Percentiles rank a stretch among this genome's conserved stretches.
phyloP scores from a whole-genome alignment of 2,797 vertebrate species.

The Helicolenus hilgendorfi region DNA sequence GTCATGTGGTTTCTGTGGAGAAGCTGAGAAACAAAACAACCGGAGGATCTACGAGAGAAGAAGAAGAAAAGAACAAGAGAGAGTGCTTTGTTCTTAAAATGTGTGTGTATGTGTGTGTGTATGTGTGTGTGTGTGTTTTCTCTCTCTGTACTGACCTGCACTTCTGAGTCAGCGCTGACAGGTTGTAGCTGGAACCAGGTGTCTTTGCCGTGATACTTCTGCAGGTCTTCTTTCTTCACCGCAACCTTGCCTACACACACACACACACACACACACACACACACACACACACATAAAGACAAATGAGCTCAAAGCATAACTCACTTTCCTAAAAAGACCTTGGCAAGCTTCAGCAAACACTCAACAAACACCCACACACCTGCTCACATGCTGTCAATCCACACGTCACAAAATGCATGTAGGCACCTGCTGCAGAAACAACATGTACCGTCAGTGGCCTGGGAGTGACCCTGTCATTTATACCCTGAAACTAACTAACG shows the following conservation, averaged over 20 bases:
- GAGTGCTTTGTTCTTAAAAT: slow-evolving; percentile 2
- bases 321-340: neutral
- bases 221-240: slow-evolving; percentile 97
- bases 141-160: slow-evolving; percentile 93
- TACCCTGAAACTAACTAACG: slow-evolving; percentile 28
- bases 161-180: slow-evolving; percentile 98
- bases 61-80: neutral
- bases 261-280: slow-evolving; percentile 41
- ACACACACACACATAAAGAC: slow-evolving; percentile 33
- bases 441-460: neutral
- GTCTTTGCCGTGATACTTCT: slow-evolving; percentile 98
- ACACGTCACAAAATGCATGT: neutral
- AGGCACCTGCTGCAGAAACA: slow-evolving; percentile 34
- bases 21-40: slow-evolving; percentile 2
- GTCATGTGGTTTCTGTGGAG: neutral
- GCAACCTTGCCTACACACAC: slow-evolving; percentile 95
- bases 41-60: neutral
- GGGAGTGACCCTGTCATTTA: slow-evolving; percentile 28
- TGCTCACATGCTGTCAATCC: slow-evolving; percentile 26
- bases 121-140: neutral
- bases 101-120: neutral
- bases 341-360: neutral
- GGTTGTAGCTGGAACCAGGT: slow-evolving; percentile 99
- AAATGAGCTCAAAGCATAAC: slow-evolving; percentile 30
- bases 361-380: slow-evolving; percentile 15